Evolutionary conservation across 1,140 invertebrate species (phyloP).

Genomic region (Holotrichia oblita): DNA sequence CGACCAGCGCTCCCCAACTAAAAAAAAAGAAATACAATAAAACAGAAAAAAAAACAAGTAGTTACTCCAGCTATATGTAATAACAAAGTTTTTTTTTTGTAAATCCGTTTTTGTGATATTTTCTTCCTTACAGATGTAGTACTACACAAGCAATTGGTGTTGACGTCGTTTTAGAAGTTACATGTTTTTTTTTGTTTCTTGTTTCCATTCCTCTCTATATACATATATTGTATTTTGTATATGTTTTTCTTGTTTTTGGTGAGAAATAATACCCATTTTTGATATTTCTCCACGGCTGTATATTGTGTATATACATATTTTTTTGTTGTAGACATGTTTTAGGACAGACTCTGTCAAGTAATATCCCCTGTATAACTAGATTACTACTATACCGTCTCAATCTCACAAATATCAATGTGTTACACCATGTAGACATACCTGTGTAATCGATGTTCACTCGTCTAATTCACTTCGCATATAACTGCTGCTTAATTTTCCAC

Average conservation of each 20-base stretch:
- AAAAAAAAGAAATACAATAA: constrained; percentile 19
- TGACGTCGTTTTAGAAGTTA: constrained; percentile 23
- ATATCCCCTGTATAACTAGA: constrained; percentile 29
- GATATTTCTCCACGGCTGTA: constrained; percentile 54
- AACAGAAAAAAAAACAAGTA: not conserved
- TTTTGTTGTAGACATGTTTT: constrained; percentile 51
- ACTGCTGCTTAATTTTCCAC: constrained; percentile 37
- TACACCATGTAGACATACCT: constrained; percentile 37
- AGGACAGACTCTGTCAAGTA: constrained; percentile 32
- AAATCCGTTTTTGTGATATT: constrained; percentile 36
- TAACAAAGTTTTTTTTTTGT: not conserved
- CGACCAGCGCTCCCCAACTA: constrained; percentile 56
- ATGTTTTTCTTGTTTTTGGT: constrained; percentile 24
- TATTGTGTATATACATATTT: constrained; percentile 54
- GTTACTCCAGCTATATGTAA: constrained; percentile 14
- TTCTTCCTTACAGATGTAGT: constrained; percentile 26
- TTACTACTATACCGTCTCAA: constrained; percentile 42
- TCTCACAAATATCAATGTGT: constrained; percentile 30
- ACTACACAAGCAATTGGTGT: not conserved
- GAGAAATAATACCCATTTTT: constrained; percentile 53
- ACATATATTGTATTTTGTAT: constrained; percentile 22
- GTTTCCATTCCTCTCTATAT: constrained; percentile 1
- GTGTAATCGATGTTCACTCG: constrained; percentile 21
- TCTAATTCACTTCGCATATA: constrained; percentile 38
- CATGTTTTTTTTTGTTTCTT: constrained; percentile 14